phyloP scores from a whole-genome alignment of 1,140 invertebrate species.

The Drosophila nebulosa region DNA sequence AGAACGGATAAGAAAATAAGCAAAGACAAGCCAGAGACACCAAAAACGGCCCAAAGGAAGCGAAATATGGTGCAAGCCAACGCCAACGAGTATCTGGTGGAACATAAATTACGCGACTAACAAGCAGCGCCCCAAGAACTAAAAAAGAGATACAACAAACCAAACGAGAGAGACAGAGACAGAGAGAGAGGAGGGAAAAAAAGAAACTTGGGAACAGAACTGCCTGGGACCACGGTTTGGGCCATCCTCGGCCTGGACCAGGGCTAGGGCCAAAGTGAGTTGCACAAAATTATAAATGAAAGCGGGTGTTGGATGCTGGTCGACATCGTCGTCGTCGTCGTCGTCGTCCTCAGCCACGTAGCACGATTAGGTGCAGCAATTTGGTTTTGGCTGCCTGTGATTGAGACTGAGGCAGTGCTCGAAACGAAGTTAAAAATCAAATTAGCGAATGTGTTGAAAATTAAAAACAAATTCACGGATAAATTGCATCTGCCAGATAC shows the following conservation, averaged over 20 bases:
- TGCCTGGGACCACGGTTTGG: neutral
- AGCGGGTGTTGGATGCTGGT: conserved; percentile 66
- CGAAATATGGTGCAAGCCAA: conserved; percentile 55
- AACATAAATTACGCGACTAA: conserved; percentile 81
- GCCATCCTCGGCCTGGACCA: conserved; percentile 5
- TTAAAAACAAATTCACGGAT: conserved; percentile 81
- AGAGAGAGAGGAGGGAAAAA: conserved; percentile 43
- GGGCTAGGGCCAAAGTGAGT: conserved; percentile 74
- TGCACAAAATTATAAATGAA: conserved; percentile 74
- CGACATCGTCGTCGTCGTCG: conserved; percentile 19
- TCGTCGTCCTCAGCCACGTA: conserved; percentile 32
- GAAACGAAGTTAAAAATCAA: conserved; percentile 81
- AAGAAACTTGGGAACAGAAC: conserved; percentile 53
- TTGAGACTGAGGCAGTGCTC: conserved; percentile 74
- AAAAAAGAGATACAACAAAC: too few species aligned
- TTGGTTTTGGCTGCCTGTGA: conserved; percentile 71
- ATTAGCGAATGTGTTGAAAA: conserved; percentile 81
- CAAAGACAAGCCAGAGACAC: conserved; percentile 57
- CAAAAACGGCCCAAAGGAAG: conserved; percentile 10
- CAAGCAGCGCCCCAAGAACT: conserved; percentile 74
- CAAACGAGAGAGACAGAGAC: too few species aligned
- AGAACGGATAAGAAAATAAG: conserved; percentile 76
- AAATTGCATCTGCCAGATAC: conserved; percentile 81
- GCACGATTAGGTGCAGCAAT: conserved; percentile 76
- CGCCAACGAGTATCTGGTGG: conserved; percentile 79